Evolutionary conservation across 2,113 vertebrate genomes (phyloP).

Genomic region (Ellobius talpinus): DNA sequence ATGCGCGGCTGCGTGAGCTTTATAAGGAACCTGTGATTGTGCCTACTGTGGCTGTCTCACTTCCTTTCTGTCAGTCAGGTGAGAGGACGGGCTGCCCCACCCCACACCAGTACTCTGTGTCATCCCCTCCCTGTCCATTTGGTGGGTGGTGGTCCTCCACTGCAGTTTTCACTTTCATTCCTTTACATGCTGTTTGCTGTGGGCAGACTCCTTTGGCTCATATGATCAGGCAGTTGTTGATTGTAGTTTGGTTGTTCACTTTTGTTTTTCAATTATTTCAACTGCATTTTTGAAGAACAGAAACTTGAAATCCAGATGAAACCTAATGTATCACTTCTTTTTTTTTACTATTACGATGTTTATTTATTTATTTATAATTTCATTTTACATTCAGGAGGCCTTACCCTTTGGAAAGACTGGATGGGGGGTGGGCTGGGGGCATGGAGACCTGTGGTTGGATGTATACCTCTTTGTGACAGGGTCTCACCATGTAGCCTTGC

Average conservation of each 20-base stretch:
- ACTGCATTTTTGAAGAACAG: conserved; percentile 17
- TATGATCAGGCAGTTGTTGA: neutral
- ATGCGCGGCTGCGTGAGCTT: neutral
- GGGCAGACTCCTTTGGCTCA: neutral
- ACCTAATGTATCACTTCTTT: neutral
- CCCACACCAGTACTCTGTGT: neutral
- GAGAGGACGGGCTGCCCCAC: neutral
- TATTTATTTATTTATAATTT: too few species aligned
- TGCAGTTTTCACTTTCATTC: neutral
- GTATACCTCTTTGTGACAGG: neutral
- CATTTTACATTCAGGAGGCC: too few species aligned
- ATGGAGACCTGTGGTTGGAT: too few species aligned
- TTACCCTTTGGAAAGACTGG: too few species aligned
- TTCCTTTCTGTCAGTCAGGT: neutral
- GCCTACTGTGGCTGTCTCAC: neutral
- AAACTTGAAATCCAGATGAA: neutral
- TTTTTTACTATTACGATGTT: too few species aligned
- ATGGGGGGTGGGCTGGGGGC: too few species aligned
- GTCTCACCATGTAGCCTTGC: neutral
- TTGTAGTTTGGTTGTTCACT: neutral
- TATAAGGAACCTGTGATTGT: neutral
- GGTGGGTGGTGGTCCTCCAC: neutral
- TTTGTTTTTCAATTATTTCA: conserved; percentile 1
- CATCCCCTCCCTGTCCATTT: too few species aligned
- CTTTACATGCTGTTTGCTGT: neutral